Evolutionary conservation across 2,113 vertebrate genomes (phyloP), one percentile per base, ranked within the genome.

Genomic region (Caretta caretta): DNA sequence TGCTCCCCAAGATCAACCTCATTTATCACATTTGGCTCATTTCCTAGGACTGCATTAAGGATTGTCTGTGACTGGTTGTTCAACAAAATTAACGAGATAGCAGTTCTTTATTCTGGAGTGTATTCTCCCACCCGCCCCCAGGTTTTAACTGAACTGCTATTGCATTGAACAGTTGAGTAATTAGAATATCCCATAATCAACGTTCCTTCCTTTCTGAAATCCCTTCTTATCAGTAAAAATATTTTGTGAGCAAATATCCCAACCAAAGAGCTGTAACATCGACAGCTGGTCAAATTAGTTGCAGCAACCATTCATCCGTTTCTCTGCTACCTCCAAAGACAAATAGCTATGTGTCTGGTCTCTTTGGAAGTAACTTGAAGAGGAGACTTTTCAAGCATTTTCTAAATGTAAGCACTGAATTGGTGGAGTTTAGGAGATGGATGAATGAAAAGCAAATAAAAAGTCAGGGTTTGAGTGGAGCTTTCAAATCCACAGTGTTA

Each of bases 361-460:
- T 46, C 75, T 27, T 78, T 78, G 38, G 42, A 46, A 8, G 13
- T 78, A 78, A 78, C 42, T 46, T 48, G 7, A 78, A 16, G 24
- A 13, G 75, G 42, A 78, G 42, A 38, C 19, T 78, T 78, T 76
- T 42, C 72, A 78, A 48, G 25, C n/a, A 12, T 72, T 38, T 72
- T 72, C 65, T 38, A 72, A n/a, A 72, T 17, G 38, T 72, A 38
- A 72, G 5, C 19, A 72, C 4, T 72, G 65, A 72, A 82, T 93
- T 96, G 93, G 86, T 1, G 97, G 96, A 97, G 95, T 95, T 97
- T 97, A 94, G 91, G 80, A 96, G 17, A 95, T 54, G 84, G 89
- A 89, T 92, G 96, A 97, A 96, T 93, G 89, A 91, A 96, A 96
- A 95, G n/a, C 65, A 38, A 72, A 72, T 22, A 72, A 91, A 31